Percentiles rank a stretch among this genome's conserved stretches.
phyloP scores from a whole-genome alignment of 2,113 vertebrate species.

The Perca flavescens region DNA sequence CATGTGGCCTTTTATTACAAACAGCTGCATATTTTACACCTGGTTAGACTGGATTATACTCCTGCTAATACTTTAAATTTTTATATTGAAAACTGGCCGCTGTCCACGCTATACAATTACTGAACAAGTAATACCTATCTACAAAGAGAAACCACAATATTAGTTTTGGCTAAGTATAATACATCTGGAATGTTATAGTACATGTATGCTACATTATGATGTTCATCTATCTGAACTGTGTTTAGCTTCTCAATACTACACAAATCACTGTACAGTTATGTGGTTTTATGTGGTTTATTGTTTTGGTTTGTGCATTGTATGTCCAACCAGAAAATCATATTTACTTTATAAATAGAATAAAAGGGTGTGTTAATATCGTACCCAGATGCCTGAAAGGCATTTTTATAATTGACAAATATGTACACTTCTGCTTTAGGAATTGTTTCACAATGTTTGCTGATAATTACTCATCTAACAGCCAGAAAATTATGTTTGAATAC shows the following conservation, averaged over 20 bases:
- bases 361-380: not conserved
- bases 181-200: not conserved
- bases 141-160: slow-evolving; percentile 31
- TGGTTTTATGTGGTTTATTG: not conserved
- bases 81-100: slow-evolving; percentile 53
- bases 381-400: not conserved
- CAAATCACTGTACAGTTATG: not conserved
- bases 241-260: not conserved
- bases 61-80: slow-evolving; percentile 36
- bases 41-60: slow-evolving; percentile 49
- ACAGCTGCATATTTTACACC: slow-evolving; percentile 62
- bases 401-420: slow-evolving; percentile 29
- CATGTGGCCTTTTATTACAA: slow-evolving; percentile 60
- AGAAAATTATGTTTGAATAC: slow-evolving; percentile 21
- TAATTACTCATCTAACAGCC: slow-evolving; percentile 30
- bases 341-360: not conserved
- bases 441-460: slow-evolving; percentile 21
- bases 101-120: slow-evolving; percentile 34
- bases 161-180: slow-evolving; percentile 30
- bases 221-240: slow-evolving; percentile 35
- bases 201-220: slow-evolving; percentile 10
- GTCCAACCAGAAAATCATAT: not conserved
- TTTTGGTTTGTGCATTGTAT: not conserved
- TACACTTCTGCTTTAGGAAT: slow-evolving; percentile 5
- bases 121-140: slow-evolving; percentile 32